Conservation (phyloP, 2,797 vertebrate genomes). For the Myotis myotis region DNA sequence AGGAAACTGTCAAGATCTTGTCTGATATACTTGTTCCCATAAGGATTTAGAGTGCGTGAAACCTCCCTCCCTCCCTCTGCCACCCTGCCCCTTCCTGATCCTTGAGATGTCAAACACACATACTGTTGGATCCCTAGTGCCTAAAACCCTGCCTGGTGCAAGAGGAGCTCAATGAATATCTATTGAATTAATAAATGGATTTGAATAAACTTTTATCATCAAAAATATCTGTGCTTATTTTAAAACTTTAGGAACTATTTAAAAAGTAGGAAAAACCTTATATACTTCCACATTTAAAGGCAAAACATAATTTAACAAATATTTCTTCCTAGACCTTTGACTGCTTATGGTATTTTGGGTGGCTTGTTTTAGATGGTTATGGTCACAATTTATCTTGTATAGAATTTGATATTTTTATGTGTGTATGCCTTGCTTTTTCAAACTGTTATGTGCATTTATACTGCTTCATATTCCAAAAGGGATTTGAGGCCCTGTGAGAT, state of each 20-base stretch:
- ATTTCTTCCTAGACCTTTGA: background rate
- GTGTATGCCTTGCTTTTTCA: background rate
- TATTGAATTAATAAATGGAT: background rate
- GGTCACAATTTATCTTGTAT: background rate
- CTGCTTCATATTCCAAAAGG: background rate
- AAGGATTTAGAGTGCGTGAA: background rate
- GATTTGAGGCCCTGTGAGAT: background rate
- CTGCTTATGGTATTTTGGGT: background rate
- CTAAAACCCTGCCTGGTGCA: background rate
- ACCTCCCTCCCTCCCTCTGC: background rate
- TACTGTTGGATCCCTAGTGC: background rate
- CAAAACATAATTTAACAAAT: background rate
- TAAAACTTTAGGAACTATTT: background rate
- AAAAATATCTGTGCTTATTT: conserved; percentile 20
- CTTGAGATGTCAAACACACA: background rate
- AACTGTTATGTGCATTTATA: background rate
- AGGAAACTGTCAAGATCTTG: background rate
- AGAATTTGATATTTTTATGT: conserved; percentile 35
- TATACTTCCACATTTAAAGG: conserved; percentile 39
- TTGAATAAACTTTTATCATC: background rate
- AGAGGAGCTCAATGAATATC: background rate
- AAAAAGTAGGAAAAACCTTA: background rate
- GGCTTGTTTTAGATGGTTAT: conserved; percentile 21
- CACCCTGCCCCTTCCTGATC: background rate
- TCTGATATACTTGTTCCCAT: background rate